phyloP scores from a whole-genome alignment of 2,888 invertebrate genomes.

The Cylindroiulus punctatus region DNA sequence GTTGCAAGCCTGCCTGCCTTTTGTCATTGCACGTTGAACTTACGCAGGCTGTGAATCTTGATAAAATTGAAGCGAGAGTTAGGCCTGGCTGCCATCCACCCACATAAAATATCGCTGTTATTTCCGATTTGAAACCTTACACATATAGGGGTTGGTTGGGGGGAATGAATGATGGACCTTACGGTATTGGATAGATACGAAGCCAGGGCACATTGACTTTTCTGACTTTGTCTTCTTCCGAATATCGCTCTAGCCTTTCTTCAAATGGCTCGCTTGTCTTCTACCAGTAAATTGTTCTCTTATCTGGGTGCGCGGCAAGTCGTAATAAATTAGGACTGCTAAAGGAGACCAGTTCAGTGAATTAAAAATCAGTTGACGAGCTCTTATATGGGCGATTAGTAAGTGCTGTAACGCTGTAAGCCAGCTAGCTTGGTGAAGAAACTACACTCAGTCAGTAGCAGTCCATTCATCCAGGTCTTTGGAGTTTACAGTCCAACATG shows the following conservation, averaged over 20 bases:
- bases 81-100: slow-evolving; percentile 24
- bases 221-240: not conserved
- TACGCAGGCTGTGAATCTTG: not conserved
- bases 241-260: not conserved
- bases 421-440: not conserved
- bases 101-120: not conserved
- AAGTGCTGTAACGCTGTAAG: not conserved
- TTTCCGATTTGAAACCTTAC: slow-evolving; percentile 32
- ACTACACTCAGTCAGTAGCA: not conserved
- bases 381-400: not conserved
- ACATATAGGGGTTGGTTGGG: not conserved
- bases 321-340: slow-evolving; percentile 3
- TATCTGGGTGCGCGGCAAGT: not conserved
- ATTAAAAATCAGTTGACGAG: not conserved
- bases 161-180: not conserved
- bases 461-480: no score
- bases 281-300: not conserved
- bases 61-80: not conserved
- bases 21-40: slow-evolving; percentile 16
- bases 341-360: not conserved
- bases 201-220: not conserved
- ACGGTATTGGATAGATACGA: not conserved
- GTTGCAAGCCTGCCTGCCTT: not conserved
- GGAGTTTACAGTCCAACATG: no score
- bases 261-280: slow-evolving; percentile 13